Evolutionary conservation across 2,797 vertebrate genomes (phyloP), one percentile per base, ranked within the genome.

Genomic region (Sorex maritimensis): DNA sequence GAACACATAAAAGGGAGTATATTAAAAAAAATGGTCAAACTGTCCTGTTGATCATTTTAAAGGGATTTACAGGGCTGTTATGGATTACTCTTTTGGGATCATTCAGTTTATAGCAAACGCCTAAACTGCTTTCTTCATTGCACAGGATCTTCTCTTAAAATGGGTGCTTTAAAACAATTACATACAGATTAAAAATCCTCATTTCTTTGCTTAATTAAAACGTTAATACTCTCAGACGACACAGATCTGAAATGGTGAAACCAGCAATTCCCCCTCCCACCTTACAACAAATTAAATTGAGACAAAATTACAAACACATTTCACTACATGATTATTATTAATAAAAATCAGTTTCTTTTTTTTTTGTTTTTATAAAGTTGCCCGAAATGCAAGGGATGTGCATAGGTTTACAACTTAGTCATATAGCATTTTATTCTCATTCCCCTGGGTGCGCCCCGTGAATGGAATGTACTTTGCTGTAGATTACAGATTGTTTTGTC

Each of bases 1-100:
- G 98, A 99, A 99, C 99, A 99, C 99, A 98, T 99, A 99, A 99
- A 99, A 99, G 98, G 98, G 99, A 99, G 98, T 99, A 99, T 99
- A 99, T 99, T 98, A 99, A 97, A 98, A 98, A 99, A 99, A 99
- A 98, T 98, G 98, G 98, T 99, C 99, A 99, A 98, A 99, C 98
- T 99, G 98, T 99, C 98, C 98, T 99, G 98, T 98, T 98, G 98
- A 98, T 98, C 98, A 98, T 98, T 99, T 98, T 98, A 98, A 98
- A 99, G 98, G 98, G 99, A 99, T 99, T 99, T 99, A 99, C 99
- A 99, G 99, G 99, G 99, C 98, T 99, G 98, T 98, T 98, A 97
- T 98, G 98, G 98, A 98, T 98, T 97, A 98, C 97, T 97, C 98
- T 98, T 98, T 98, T 97, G 98, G 98, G 98, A 98, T 98, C 98